These are phyloP conservation scores for Ariopsis seemanni DNA, from an alignment of 2,113 vertebrate genomes.

Conservation along the genomic window DNA sequence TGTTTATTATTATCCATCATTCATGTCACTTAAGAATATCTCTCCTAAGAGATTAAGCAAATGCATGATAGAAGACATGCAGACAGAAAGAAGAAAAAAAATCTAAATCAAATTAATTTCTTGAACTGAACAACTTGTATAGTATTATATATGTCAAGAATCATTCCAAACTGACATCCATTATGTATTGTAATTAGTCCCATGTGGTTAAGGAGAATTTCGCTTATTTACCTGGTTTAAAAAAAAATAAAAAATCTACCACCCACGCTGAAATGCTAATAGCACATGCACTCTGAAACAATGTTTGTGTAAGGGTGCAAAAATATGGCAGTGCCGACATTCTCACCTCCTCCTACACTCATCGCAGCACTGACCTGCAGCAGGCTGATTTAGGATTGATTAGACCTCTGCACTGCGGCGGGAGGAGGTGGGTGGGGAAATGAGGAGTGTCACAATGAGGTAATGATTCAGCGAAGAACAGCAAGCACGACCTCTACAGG, in stretches of 20 bases:
- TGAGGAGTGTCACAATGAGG: constrained; percentile 63
- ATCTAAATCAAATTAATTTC: neutral
- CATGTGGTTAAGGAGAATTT: constrained; percentile 58
- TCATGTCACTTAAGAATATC: constrained; percentile 9
- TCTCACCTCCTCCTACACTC: constrained; percentile 80
- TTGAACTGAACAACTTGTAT: neutral
- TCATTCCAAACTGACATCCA: constrained; percentile 26
- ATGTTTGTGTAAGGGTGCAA: constrained; percentile 76
- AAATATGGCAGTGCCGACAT: constrained; percentile 72
- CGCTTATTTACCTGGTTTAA: constrained; percentile 71
- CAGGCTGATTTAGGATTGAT: constrained; percentile 74
- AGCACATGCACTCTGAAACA: constrained; percentile 73
- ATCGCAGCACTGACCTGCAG: constrained; percentile 71
- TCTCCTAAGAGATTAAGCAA: constrained; percentile 1
- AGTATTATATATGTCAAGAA: constrained; percentile 32
- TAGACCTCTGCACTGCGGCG: constrained; percentile 69
- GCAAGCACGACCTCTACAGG: constrained; percentile 60
- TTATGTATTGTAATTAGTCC: constrained; percentile 26
- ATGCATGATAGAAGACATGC: neutral
- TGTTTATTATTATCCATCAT: constrained; percentile 18
- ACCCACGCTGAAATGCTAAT: constrained; percentile 79
- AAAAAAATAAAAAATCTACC: constrained; percentile 60
- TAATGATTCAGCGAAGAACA: constrained; percentile 26
- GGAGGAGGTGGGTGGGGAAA: constrained; percentile 6
- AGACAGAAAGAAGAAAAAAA: neutral